These are phyloP conservation scores for Camptogramma bilineatum DNA, from an alignment of 2,888 invertebrate species.

Conservation along the genomic window DNA sequence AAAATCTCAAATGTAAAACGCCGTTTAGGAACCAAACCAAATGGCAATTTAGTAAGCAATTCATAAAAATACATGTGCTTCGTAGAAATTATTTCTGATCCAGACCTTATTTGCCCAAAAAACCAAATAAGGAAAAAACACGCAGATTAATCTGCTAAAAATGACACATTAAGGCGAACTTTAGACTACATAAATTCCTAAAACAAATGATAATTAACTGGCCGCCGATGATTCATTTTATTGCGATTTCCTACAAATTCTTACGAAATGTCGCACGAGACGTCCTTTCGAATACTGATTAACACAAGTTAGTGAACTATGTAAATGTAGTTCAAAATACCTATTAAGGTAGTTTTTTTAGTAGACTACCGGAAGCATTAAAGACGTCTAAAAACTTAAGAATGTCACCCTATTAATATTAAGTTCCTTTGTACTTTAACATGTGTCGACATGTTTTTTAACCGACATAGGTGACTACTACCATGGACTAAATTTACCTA, in stretches of 20 bases:
- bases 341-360: slow-evolving; percentile 11
- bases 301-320: slow-evolving; percentile 46
- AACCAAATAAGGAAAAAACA: neutral
- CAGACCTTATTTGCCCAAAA: neutral
- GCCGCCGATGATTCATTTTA: slow-evolving; percentile 39
- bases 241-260: slow-evolving; percentile 40
- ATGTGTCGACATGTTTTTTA: slow-evolving; percentile 14
- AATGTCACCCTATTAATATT: slow-evolving; percentile 27
- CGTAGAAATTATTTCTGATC: too few relatives aligned
- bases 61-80: too few relatives aligned
- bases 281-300: slow-evolving; percentile 40
- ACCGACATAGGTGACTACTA: neutral
- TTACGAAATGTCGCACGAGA: slow-evolving; percentile 30
- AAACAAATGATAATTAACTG: slow-evolving; percentile 4
- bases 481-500: too few relatives aligned
- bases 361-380: slow-evolving; percentile 28
- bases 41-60: too few relatives aligned
- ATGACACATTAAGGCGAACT: neutral
- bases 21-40: too few relatives aligned
- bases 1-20: too few relatives aligned
- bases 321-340: slow-evolving; percentile 38
- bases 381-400: slow-evolving; percentile 14
- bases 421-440: slow-evolving; percentile 6
- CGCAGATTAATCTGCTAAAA: neutral
- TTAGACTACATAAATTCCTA: neutral